Evolutionary conservation across 2,113 vertebrate genomes (phyloP).

Genomic region (Aspiorhynchus laticeps): DNA sequence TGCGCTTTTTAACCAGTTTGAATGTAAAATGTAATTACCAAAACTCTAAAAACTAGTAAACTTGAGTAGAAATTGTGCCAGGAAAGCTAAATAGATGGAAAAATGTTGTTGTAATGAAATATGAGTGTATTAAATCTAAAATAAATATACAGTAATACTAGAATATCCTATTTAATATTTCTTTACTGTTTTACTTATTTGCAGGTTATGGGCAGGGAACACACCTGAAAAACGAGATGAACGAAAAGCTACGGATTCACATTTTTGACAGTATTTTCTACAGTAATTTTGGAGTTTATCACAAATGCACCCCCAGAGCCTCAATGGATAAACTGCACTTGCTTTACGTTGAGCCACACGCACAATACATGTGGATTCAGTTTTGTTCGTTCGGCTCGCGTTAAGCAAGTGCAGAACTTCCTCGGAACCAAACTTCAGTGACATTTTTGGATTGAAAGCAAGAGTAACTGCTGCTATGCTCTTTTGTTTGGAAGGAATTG

Average conservation of each 20-base stretch:
- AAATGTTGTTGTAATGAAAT: not conserved
- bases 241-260: not conserved
- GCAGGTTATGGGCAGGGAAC: not conserved
- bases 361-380: conserved; percentile 97
- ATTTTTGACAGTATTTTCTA: not conserved
- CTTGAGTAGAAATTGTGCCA: not conserved
- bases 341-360: conserved; percentile 99
- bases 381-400: conserved; percentile 99
- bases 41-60: not conserved
- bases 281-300: not conserved
- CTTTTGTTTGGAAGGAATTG: not conserved
- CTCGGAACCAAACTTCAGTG: conserved; percentile 52
- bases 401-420: conserved; percentile 94
- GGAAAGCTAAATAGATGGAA: not conserved
- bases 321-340: conserved; percentile 78
- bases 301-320: not conserved
- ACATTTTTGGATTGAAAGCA: not conserved
- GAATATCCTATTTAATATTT: not conserved
- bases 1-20: not conserved
- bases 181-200: not conserved
- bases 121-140: not conserved
- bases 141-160: not conserved
- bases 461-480: not conserved
- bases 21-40: not conserved
- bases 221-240: not conserved